These are phyloP conservation scores for Pangasius sanitwongsei DNA, from an alignment of 2,797 vertebrate genomes.

Conservation along the genomic window DNA sequence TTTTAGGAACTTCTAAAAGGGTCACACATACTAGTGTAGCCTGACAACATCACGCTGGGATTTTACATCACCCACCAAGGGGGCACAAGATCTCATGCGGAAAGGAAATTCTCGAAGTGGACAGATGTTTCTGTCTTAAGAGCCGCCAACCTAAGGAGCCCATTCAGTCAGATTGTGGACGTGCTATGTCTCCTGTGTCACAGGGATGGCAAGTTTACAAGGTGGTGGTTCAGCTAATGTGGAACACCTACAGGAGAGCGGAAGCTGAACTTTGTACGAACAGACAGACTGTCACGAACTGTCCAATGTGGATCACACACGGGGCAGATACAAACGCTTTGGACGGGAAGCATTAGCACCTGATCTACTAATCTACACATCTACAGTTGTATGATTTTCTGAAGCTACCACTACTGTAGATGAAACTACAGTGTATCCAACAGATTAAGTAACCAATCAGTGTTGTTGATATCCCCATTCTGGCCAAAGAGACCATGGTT, in stretches of 20 bases:
- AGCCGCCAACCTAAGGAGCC: background rate
- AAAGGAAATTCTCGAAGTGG: background rate
- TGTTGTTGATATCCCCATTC: background rate
- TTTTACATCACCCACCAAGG: background rate
- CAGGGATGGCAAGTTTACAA: background rate
- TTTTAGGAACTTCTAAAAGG: background rate
- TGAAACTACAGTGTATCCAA: background rate
- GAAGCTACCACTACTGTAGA: background rate
- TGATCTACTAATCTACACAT: background rate
- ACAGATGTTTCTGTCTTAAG: background rate
- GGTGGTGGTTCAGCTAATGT: background rate
- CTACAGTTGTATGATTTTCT: background rate
- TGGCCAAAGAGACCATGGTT: background rate
- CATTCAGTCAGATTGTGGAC: background rate
- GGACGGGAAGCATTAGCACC: background rate
- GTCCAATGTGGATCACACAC: background rate
- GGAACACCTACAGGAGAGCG: background rate
- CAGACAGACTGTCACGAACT: too few relatives aligned
- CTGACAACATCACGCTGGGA: background rate
- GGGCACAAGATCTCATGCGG: background rate
- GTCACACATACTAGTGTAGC: background rate
- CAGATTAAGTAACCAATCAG: background rate
- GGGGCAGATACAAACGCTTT: background rate
- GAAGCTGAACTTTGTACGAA: background rate
- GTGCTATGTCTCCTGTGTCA: background rate